A percentile compares a stretch with the other conserved stretches of the same genome.
Evolutionary conservation across 2,888 invertebrate genomes (phyloP).

Genomic region (Drosophila borealis): DNA sequence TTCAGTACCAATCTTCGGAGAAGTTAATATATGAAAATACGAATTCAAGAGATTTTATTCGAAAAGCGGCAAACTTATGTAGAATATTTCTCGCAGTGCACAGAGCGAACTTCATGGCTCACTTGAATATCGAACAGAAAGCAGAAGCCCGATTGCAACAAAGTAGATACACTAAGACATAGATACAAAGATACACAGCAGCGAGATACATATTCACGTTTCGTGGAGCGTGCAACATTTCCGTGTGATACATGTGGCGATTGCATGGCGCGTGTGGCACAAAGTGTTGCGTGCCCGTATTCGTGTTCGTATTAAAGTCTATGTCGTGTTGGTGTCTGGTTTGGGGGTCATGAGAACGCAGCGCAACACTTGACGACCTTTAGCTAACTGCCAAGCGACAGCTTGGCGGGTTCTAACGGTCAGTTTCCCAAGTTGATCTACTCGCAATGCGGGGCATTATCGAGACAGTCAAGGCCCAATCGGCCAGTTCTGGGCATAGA

Average conservation of each 20-base stretch:
- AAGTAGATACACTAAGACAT: not conserved
- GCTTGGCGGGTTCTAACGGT: conserved; percentile 30
- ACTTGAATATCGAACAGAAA: too few relatives aligned
- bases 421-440: conserved; percentile 1
- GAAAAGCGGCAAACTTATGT: too few relatives aligned
- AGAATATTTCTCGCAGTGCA: too few relatives aligned
- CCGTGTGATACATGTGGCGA: not conserved
- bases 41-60: too few relatives aligned
- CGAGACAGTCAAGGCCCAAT: not conserved
- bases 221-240: conserved; percentile 7
- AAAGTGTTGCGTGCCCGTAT: not conserved
- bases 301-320: not conserved
- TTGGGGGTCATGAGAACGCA: conserved; percentile 25
- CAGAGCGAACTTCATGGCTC: too few relatives aligned
- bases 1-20: too few relatives aligned
- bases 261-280: not conserved
- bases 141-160: not conserved
- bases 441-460: not conserved
- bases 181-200: not conserved
- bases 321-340: not conserved
- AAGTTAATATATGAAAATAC: too few relatives aligned
- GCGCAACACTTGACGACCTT: conserved; percentile 23
- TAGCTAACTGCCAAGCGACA: conserved; percentile 16
- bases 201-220: not conserved
- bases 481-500: not conserved